Evolutionary conservation across 2,888 invertebrate genomes (phyloP).

Genomic region (Phanerotoma sp.): DNA sequence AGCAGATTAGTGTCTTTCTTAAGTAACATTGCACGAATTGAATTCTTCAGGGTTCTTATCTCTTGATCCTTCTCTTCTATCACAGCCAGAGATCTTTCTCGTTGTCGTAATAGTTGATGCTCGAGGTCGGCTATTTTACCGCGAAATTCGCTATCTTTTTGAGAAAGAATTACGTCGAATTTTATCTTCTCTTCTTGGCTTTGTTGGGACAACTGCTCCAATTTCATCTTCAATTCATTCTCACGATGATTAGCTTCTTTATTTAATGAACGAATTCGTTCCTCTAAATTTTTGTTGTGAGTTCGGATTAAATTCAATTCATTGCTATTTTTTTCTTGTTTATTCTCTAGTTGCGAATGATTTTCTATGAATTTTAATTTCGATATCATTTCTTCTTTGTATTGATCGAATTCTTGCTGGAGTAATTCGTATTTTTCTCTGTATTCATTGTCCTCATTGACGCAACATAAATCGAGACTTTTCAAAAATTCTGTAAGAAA

Average conservation of each 20-base stretch:
- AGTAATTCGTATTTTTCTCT: conserved; percentile 67
- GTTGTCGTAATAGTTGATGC: conserved; percentile 74
- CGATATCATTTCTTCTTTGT: conserved; percentile 58
- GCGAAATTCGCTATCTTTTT: conserved; percentile 61
- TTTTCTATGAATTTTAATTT: conserved; percentile 26
- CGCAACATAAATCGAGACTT: conserved; percentile 43
- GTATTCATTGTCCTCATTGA: conserved; percentile 58
- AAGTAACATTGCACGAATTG: conserved; percentile 60
- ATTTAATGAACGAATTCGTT: conserved; percentile 66
- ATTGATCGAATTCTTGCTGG: conserved; percentile 69
- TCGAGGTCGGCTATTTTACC: conserved; percentile 65
- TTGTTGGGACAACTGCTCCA: conserved; percentile 62
- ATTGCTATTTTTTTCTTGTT: conserved; percentile 41
- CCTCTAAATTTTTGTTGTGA: conserved; percentile 68
- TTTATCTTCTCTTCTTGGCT: conserved; percentile 48
- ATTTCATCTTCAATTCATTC: conserved; percentile 63
- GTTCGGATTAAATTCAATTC: conserved; percentile 60
- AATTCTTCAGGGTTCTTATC: conserved; percentile 64
- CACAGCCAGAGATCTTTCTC: conserved; percentile 75
- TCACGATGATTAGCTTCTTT: conserved; percentile 67
- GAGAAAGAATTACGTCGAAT: conserved; percentile 43
- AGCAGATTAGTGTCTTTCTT: conserved; percentile 48
- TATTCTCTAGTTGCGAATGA: conserved; percentile 35
- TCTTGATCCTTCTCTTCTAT: conserved; percentile 80
- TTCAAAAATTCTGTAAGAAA: conserved; percentile 58